Evolutionary conservation across 1,140 invertebrate species (phyloP), one percentile per base, ranked within the genome.

Genomic region (Chymomyza costata): DNA sequence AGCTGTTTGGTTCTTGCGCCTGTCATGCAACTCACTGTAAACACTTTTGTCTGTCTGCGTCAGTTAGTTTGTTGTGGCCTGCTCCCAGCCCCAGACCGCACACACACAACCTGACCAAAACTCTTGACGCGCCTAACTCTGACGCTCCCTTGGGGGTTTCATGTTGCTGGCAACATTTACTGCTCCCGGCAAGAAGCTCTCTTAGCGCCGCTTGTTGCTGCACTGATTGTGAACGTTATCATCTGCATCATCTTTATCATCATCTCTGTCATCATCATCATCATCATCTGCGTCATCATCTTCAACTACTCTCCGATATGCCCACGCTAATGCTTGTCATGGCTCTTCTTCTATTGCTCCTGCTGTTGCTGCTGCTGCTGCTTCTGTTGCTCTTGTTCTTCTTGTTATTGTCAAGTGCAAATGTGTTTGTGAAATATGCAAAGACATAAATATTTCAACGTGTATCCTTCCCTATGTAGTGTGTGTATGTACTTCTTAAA

Each of bases 341-440:
- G n/a, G n/a, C n/a, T 28, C 25, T 6, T 28, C 25, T 6, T 28
- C 25, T 28, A 10, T 28, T 28, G 54, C 38, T 60, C 18, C 43
- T 45, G 56, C 51, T 41, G 32, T 40, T 34, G 5, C 17, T 17
- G 54, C 25, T 53, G 35, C 56, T 66, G 54, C 61, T 55, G 48
- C 30, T 18, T 28, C 49, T 64, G 58, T 80, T 60, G 32, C 11
- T 34, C 8, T 17, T 38, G 35, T 7, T 52, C 50, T 65, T 68
- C 58, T 71, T 78, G 67, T 65, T 78, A 61, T 80, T 80, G 73
- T 80, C 73, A 80, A 80, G 64, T 80, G 67, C 67, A 80, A 80
- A 68, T 80, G 73, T 73, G 55, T 61, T 60, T 54, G 50, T 80
- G 70, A 73, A 80, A 80, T 80, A 80, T 80, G 64, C 74, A 80